phyloP scores from a whole-genome alignment of 2,888 invertebrate species.

The Cephonodes hylas region DNA sequence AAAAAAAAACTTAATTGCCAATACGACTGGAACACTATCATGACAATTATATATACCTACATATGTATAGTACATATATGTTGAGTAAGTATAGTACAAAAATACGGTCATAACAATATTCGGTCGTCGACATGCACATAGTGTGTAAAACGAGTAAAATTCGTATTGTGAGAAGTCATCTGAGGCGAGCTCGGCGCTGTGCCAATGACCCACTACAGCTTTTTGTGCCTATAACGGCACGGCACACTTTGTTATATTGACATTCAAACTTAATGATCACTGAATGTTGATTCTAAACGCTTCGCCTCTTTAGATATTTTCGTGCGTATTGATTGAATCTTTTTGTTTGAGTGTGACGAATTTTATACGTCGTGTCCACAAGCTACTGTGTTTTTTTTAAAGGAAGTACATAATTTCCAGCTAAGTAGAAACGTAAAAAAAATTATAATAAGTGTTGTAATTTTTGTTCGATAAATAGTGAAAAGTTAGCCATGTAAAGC shows the following conservation, averaged over 20 bases:
- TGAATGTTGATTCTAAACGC: constrained; percentile 15
- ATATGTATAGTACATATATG: no score
- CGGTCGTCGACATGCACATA: constrained; percentile 3
- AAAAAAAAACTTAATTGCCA: no score
- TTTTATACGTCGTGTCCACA: no score
- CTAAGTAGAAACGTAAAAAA: no score
- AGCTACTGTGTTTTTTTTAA: no score
- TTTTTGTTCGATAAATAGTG: no score
- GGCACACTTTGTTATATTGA: constrained; percentile 75
- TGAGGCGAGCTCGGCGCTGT: constrained; percentile 34
- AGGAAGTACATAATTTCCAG: no score
- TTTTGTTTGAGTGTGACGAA: neutral
- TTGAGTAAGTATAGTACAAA: no score
- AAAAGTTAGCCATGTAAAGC: no score
- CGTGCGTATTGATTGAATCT: neutral
- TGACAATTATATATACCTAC: no score
- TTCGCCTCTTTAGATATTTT: neutral
- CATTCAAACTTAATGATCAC: constrained; percentile 61
- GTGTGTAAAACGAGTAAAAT: constrained; percentile 13
- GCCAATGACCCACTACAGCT: constrained; percentile 76
- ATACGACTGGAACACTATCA: no score
- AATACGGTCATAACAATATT: neutral
- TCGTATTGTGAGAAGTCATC: constrained; percentile 10
- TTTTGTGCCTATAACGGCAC: constrained; percentile 75
- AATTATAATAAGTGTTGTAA: no score